These are phyloP conservation scores for Slavum lentiscoides DNA, from an alignment of 2,888 invertebrate species.

Conservation along the genomic window DNA sequence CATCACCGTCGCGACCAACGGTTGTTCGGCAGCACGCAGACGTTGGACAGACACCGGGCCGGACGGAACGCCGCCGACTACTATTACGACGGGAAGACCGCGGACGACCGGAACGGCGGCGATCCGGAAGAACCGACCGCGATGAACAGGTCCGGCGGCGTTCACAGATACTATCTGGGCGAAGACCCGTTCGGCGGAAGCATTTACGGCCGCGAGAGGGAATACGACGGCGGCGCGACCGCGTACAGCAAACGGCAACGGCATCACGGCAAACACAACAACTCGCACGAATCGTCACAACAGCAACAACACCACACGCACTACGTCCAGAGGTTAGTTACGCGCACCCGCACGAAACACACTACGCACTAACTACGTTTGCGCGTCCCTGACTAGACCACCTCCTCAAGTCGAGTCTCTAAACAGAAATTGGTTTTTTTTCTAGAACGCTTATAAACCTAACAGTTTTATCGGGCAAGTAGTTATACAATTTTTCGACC, in stretches of 20 bases:
- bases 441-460: no score
- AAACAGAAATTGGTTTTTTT: no score
- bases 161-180: constrained; percentile 80
- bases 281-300: constrained; percentile 9
- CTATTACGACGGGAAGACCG: constrained; percentile 18
- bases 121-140: constrained; percentile 19
- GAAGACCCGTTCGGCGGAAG: constrained; percentile 84
- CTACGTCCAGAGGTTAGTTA: constrained; percentile 48
- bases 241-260: constrained; percentile 60
- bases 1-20: constrained; percentile 56
- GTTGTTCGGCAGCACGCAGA: constrained; percentile 54
- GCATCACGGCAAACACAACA: constrained; percentile 43
- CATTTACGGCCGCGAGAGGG: constrained; percentile 82
- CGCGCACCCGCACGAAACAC: no score
- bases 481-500: no score
- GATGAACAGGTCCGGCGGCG: constrained; percentile 55
- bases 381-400: no score
- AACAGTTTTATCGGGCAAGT: no score
- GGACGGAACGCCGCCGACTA: constrained; percentile 31
- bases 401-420: no score
- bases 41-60: constrained; percentile 54
- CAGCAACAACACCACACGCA: constrained; percentile 12
- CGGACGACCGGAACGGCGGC: constrained; percentile 58
- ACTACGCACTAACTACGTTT: no score
- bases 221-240: constrained; percentile 73